Conservation (phyloP, 2,113 vertebrate genomes). For the Esox niger region DNA sequence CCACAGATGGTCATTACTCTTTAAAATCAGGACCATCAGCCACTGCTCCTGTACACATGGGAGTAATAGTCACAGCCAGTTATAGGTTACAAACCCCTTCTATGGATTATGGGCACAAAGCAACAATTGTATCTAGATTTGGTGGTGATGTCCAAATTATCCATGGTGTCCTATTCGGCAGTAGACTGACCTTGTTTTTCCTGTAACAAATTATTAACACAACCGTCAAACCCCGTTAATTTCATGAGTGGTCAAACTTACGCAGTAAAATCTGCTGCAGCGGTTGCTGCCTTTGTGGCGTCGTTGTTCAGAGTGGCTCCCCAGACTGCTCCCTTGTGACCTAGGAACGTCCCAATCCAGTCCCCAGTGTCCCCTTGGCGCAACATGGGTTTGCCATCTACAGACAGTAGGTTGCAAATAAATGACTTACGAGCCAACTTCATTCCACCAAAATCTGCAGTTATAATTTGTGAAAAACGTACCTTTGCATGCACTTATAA, state of each 20-base stretch:
- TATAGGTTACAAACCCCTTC: no score
- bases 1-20: no score
- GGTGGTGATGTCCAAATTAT: no score
- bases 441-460: background rate
- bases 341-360: slow-evolving; percentile 98
- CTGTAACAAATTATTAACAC: no score
- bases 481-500: slow-evolving; percentile 99
- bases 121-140: no score
- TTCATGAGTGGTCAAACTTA: slow-evolving; percentile 69
- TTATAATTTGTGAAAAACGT: background rate
- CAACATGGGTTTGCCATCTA: slow-evolving; percentile 98
- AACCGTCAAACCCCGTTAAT: no score
- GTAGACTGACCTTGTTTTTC: no score
- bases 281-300: slow-evolving; percentile 95
- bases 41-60: no score
- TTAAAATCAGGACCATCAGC: no score
- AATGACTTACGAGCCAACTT: background rate
- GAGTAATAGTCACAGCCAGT: no score
- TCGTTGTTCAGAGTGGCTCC: slow-evolving; percentile 95
- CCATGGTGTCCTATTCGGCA: no score
- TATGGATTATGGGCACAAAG: no score
- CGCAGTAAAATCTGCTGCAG: slow-evolving; percentile 97
- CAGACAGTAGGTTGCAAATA: background rate
- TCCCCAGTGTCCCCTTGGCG: slow-evolving; percentile 98
- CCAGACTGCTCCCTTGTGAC: slow-evolving; percentile 98